Evolutionary conservation across 2,888 invertebrate species (phyloP), one percentile per base, ranked within the genome.

Genomic region (Acleris holmiana): DNA sequence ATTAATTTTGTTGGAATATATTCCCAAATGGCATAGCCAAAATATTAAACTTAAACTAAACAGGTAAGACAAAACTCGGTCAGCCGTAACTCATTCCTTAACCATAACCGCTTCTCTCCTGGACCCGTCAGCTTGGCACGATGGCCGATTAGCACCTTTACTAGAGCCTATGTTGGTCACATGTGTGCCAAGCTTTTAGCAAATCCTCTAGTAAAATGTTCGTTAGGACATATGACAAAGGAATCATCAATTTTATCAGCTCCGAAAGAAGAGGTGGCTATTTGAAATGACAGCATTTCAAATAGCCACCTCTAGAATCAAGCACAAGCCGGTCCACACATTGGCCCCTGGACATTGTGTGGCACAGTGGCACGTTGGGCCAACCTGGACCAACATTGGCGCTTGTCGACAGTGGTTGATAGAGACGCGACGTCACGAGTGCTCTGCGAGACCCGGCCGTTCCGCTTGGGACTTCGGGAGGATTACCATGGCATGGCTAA

Each of bases 381-480:
- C 55, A 55, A 55, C 10, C 18, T 19, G 17, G 47, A 19, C 47
- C 47, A 47, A 18, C 55, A 17, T 55, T 55, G 55, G 41, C 13
- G 23, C 18, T n/a, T 44, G 23, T 21, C 53, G 56, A 47, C 47
- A 47, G 56, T 57, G 56, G 47, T 57, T 57, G 56, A 55, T 55
- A 46, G 56, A 57, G 56, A 57, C 46, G 56, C 47, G 47, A 47
- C 56, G 56, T 57, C 56, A 15, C 47, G 56, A 57, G 56, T 8
- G 47, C 56, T 29, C 23, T 8, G 19, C 47, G 17, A 25, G 25
- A 15, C 7, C 21, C 40, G 40, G 40, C 53, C 51, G 17, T 7
- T 51, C 51, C 51, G 2, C 51, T 51, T 51, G 51, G 51, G 17
- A 2, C 51, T n/a, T 35, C n/a, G n/a, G n/a, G n/a, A n/a, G n/a